These are phyloP conservation scores for Pseudopipra pipra DNA, from an alignment of 2,113 vertebrate genomes.

Conservation along the genomic window DNA sequence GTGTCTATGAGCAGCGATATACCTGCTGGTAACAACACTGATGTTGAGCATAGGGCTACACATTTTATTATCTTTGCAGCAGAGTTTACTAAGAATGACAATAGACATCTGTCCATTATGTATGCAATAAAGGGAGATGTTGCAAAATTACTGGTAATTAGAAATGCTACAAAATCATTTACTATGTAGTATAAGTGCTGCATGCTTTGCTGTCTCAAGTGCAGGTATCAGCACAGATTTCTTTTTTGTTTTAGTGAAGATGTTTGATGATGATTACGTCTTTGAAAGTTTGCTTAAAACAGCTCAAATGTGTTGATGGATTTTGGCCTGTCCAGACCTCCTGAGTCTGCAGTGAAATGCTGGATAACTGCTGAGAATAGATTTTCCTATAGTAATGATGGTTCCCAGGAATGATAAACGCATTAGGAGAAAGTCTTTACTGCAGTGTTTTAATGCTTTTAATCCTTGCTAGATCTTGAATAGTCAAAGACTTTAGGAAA, in stretches of 20 bases:
- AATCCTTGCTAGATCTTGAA: background rate
- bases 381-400: background rate
- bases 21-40: background rate
- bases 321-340: background rate
- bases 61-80: conserved; percentile 34
- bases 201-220: background rate
- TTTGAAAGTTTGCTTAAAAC: background rate
- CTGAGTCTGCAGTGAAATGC: background rate
- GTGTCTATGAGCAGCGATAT: background rate
- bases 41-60: background rate
- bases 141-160: conserved; percentile 65
- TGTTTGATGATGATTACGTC: background rate
- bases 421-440: background rate
- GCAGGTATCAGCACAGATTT: background rate
- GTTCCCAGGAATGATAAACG: background rate
- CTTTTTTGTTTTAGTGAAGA: background rate
- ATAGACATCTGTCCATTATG: conserved; percentile 57
- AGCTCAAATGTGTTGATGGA: background rate
- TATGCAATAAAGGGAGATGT: conserved; percentile 42
- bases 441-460: background rate
- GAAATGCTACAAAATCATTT: conserved; percentile 48
- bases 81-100: conserved; percentile 59
- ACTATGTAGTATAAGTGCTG: background rate
- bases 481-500: background rate
- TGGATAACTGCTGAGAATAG: background rate